Evolutionary conservation across 2,797 vertebrate genomes (phyloP), one percentile per base, ranked within the genome.

Genomic region (Tapera naevia): DNA sequence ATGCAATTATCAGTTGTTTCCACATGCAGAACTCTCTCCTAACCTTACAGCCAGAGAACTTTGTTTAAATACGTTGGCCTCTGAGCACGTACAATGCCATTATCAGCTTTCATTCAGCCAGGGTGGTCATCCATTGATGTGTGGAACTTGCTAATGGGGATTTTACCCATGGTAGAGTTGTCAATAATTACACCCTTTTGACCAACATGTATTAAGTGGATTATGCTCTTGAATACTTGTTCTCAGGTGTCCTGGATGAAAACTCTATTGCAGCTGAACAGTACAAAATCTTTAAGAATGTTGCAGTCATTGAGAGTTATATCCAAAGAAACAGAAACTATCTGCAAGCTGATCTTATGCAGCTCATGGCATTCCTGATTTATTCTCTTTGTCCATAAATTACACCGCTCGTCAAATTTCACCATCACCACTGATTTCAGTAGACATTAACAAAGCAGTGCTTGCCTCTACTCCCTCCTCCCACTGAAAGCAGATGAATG

Each of bases 71-170:
- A 33, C 8, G 2, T 28, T 1, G 9, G 62, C 71, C 78, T 35
- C 60, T 50, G 82, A 53, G 88, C 8, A 2, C 43, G 23, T 21
- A 54, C 80, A 37, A 22, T 41, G 28, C 95, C 83, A 91, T 95
- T 82, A 74, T 33, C 90, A 87, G 90, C 86, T 93, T 76, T 18
- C 90, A 32, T 53, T 80, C 92, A n/a, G 39, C 37, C 69, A 45
- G 64, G 61, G 54, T 65, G 80, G 69, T 13, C 91, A 76, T 30
- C 67, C 96, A 96, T 96, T 9, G 93, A 97, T 30, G 74, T 57
- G 67, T 95, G 94, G 96, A 97, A 96, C 90, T 95, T 95, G 93
- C 94, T 93, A 73, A 91, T 88, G 96, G 94, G 93, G 67, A 84
- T 91, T 93, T 88, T 37, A 67, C 67, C 74, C 56, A 1, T 39